phyloP scores from a whole-genome alignment of 2,113 vertebrate species.

The Axis porcinus region DNA sequence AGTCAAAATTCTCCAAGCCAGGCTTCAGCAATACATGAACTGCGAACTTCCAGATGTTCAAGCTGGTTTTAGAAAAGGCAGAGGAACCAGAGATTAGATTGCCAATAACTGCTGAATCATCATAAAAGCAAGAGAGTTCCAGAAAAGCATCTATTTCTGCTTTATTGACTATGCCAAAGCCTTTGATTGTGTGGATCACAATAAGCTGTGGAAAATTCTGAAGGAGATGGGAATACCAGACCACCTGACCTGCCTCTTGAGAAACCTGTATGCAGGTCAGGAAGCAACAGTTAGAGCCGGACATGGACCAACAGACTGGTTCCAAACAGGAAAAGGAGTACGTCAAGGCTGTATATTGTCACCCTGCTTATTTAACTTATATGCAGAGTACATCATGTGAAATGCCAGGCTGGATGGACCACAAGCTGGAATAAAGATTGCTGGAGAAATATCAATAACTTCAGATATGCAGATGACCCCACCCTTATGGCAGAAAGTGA shows the following conservation, averaged over 20 bases:
- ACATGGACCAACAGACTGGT: neutral
- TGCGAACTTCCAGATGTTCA: neutral
- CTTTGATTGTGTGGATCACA: neutral
- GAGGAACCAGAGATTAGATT: neutral
- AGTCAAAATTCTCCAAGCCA: neutral
- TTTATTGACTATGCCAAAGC: neutral
- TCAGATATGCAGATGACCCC: neutral
- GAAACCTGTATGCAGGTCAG: neutral
- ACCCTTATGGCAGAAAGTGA: neutral
- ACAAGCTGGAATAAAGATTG: neutral
- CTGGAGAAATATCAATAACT: neutral
- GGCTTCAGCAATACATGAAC: neutral
- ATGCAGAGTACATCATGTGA: neutral
- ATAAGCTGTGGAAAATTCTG: neutral
- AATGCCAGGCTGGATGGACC: accelerated
- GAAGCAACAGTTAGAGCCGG: neutral
- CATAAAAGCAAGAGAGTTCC: neutral
- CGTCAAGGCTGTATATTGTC: neutral
- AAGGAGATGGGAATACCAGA: neutral
- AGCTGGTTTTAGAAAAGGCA: neutral
- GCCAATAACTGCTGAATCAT: neutral
- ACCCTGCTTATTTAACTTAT: neutral
- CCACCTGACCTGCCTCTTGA: neutral
- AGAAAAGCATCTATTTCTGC: neutral
- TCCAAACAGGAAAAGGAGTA: neutral